These are phyloP conservation scores for Pachymerium ferrugineum DNA, from an alignment of 2,888 invertebrate genomes.

Conservation along the genomic window DNA sequence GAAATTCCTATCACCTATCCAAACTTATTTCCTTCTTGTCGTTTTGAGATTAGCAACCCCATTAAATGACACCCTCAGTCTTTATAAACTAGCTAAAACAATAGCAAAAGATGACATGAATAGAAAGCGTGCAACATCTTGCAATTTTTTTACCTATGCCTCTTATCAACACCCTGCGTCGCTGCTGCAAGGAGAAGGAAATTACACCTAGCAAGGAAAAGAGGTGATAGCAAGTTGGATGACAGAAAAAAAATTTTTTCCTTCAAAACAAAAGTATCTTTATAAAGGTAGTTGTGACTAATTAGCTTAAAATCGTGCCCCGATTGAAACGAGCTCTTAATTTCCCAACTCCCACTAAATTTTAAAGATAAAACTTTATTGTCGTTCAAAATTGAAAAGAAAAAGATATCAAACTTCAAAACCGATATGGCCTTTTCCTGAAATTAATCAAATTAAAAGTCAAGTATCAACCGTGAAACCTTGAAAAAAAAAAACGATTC, in stretches of 20 bases:
- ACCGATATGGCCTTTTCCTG: too few species aligned
- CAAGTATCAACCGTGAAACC: neutral
- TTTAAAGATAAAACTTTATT: slow-evolving; percentile 14
- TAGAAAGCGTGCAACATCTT: neutral
- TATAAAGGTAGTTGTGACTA: slow-evolving; percentile 16
- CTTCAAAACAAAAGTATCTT: neutral
- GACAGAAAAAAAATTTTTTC: neutral
- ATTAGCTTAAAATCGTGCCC: slow-evolving; percentile 4
- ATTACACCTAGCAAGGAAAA: neutral
- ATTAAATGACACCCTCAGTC: slow-evolving; percentile 22
- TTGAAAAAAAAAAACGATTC: neutral
- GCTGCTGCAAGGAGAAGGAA: slow-evolving; percentile 20
- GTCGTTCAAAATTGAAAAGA: slow-evolving; percentile 16
- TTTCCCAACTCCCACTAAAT: slow-evolving; percentile 16
- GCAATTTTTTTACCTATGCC: neutral
- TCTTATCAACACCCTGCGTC: neutral
- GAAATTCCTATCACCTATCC: neutral
- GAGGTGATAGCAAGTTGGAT: neutral
- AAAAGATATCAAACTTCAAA: neutral
- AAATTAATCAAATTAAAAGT: too few species aligned
- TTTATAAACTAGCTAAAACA: slow-evolving; percentile 1
- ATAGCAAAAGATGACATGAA: slow-evolving; percentile 20
- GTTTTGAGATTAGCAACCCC: neutral
- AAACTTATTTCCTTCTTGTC: slow-evolving; percentile 14
- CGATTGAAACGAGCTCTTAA: neutral